A percentile compares a stretch with the other conserved stretches of the same genome.
These are phyloP conservation scores for Hemicentrotus pulcherrimus DNA, from an alignment of 35 echinoderm and acorn worm genomes.

Conservation along the genomic window DNA sequence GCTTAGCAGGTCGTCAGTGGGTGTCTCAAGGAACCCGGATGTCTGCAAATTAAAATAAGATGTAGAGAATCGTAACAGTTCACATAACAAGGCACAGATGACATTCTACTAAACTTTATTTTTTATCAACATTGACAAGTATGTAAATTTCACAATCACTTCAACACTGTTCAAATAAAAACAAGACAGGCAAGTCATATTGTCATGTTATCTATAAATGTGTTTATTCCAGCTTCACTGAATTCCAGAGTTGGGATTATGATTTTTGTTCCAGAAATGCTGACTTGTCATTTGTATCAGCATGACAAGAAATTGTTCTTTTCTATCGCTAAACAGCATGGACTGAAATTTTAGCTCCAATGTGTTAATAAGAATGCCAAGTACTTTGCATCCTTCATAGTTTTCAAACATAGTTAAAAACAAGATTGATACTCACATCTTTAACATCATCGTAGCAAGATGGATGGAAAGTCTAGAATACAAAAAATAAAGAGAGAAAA, in stretches of 20 bases:
- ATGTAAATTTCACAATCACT: no score
- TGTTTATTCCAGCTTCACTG: not conserved
- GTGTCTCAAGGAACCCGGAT: constrained; percentile 26
- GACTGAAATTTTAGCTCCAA: no score
- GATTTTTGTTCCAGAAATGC: no score
- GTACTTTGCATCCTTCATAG: not conserved
- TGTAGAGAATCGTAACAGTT: not conserved
- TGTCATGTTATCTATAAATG: not conserved
- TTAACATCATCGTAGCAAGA: constrained; percentile 89
- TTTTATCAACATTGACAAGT: no score
- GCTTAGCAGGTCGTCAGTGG: constrained; percentile 17
- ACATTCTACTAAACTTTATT: no score
- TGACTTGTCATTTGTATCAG: no score
- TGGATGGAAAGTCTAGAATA: constrained; percentile 86
- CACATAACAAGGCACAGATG: not conserved
- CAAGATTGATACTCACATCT: constrained; percentile 74
- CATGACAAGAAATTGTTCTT: not conserved
- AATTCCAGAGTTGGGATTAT: not conserved
- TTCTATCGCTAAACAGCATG: not conserved
- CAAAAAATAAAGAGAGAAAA: not conserved
- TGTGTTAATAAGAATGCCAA: no score
- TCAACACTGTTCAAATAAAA: no score
- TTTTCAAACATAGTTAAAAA: not conserved
- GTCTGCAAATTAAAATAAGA: not conserved
- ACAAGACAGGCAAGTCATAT: not conserved